phyloP scores from a whole-genome alignment of 2,113 vertebrate species.

The Rhea americana region DNA sequence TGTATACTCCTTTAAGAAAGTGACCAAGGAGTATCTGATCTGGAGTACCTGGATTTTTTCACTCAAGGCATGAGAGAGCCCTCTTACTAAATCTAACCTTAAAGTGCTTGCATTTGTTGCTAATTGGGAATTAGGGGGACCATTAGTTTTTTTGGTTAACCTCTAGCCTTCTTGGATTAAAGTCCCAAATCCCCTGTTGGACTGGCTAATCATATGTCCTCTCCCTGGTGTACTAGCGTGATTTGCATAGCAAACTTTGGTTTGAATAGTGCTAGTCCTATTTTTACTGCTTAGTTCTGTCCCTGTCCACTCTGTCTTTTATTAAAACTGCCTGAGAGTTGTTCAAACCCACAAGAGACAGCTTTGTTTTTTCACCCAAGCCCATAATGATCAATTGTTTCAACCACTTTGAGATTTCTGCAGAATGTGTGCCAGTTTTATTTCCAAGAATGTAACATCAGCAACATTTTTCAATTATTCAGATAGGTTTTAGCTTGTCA shows the following conservation, averaged over 20 bases:
- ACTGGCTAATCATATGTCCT: neutral
- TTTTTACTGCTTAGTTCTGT: neutral
- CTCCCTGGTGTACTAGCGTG: neutral
- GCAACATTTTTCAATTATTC: constrained; percentile 52
- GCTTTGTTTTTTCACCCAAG: constrained; percentile 22
- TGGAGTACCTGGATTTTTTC: neutral
- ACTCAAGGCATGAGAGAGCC: neutral
- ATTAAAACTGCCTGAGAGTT: neutral
- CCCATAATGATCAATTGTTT: constrained; percentile 41
- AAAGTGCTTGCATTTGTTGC: neutral
- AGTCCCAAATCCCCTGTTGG: accelerated
- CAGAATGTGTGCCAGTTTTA: constrained; percentile 33
- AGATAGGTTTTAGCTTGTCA: constrained; percentile 56
- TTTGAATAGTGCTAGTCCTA: neutral
- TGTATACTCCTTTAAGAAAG: neutral
- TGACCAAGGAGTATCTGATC: neutral
- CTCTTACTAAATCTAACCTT: neutral
- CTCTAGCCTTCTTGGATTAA: neutral
- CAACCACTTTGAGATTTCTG: constrained; percentile 1
- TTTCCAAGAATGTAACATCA: constrained; percentile 49
- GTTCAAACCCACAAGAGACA: neutral
- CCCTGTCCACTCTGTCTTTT: neutral
- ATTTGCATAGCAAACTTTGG: neutral
- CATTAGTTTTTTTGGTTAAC: neutral
- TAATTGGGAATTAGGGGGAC: neutral